Conservation (phyloP, 2,113 vertebrate genomes). For the Nestor notabilis region DNA sequence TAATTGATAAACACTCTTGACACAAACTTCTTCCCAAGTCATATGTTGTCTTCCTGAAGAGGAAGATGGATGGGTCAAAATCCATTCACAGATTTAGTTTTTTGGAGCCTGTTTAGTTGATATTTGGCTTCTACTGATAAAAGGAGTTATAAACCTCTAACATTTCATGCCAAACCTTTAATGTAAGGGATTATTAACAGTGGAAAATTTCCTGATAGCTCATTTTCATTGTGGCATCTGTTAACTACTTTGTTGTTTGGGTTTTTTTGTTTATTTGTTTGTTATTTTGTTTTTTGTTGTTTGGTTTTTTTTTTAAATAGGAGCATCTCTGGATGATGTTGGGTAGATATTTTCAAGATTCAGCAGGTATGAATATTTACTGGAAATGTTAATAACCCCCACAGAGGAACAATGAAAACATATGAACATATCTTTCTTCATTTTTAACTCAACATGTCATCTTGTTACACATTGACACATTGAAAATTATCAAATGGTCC, state of each 20-base stretch:
- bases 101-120: neutral
- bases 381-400: neutral
- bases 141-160: neutral
- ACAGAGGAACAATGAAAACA: neutral
- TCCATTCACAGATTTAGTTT: neutral
- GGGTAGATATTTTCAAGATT: neutral
- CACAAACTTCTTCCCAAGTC: neutral
- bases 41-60: neutral
- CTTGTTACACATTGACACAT: neutral
- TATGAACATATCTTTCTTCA: neutral
- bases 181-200: neutral
- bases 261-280: no score
- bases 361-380: neutral
- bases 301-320: neutral
- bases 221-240: neutral
- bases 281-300: neutral
- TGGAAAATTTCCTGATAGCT: neutral
- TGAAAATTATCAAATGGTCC: neutral
- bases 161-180: neutral
- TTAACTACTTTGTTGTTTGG: neutral
- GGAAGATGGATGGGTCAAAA: neutral
- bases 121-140: neutral
- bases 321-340: neutral
- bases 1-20: neutral
- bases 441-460: neutral